Base-by-base conservation (phyloP, 2,888 invertebrate genomes). In the Amphipoea oculea region DNA sequence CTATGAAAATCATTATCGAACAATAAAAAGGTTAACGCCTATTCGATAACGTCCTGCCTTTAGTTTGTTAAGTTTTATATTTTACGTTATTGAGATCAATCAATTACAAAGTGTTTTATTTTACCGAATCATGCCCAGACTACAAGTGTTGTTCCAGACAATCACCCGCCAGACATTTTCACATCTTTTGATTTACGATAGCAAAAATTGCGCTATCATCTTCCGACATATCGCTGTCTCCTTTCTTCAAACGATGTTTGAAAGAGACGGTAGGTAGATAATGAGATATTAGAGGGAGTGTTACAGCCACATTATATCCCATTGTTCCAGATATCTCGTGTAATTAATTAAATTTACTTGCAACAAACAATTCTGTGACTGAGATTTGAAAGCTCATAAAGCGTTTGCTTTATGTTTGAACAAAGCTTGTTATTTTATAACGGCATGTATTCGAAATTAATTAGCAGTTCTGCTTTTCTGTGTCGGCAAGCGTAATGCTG, bases 141-240 rank as follows among this genome's bases (percentile, higher is more conserved):
- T 51, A 23, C 29, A 40, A 48, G 48, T 48, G 12, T 54, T 63
- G 88, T 89, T 88, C 86, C 79, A 78, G 84, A 84, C 85, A 85
- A 82, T 82, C 87, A 84, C 84, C 86, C 87, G 81, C 71, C 82
- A 73, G 57, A 74, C 77, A 82, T 85, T 86, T 87, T 85, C 88
- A 81, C 83, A 85, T 88, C 86, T 85, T 79, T 83, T 90, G 92
- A 91, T 92, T 90, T 90, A 92, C 89, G 86, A 90, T 87, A 82
- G 20, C 29, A 40, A 23, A 76, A 67, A 9, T 42, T 83, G 76
- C 87, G 70, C 3, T 42, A 65, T 91, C 91, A 92, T 89, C 88
- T 76, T 79, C 70, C 54, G 40, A 76, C 69, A 67, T 74, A 73
- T 54, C 12, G 6, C 42, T 3, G 1, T 84, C 81, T 78, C 84